Evolutionary conservation across 2,888 invertebrate species (phyloP).

Genomic region (Drosophila koepferae): DNA sequence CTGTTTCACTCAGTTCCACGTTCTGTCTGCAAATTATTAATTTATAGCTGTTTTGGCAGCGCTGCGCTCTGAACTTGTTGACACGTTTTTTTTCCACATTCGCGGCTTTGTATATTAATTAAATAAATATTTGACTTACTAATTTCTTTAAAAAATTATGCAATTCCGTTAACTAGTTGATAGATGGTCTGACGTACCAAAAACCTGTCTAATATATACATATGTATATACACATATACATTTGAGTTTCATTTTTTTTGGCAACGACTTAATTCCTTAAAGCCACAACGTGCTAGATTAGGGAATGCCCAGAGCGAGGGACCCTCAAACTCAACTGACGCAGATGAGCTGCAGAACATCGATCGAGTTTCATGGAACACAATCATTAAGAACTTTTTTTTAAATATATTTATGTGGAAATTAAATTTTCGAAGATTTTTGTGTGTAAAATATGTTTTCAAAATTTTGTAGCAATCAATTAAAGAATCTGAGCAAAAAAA

Average conservation of each 20-base stretch:
- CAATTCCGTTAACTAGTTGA: conserved; percentile 28
- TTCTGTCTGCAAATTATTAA: background rate
- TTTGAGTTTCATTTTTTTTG: conserved; percentile 17
- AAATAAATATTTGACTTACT: conserved; percentile 15
- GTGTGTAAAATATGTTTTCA: background rate
- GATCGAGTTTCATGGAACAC: background rate
- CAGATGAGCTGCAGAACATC: background rate
- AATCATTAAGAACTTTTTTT: background rate
- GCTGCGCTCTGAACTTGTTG: conserved; percentile 13
- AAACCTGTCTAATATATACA: conserved; percentile 9
- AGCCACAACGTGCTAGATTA: background rate
- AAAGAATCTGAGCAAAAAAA: background rate
- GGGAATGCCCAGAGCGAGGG: conserved; percentile 4
- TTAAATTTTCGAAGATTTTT: background rate
- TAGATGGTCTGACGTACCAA: conserved; percentile 10
- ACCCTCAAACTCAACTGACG: background rate
- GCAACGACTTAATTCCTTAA: background rate
- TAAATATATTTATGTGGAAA: background rate
- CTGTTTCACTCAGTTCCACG: background rate
- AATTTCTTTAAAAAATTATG: conserved; percentile 13
- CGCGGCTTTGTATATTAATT: background rate
- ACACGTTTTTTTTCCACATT: conserved; percentile 1
- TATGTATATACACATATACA: background rate
- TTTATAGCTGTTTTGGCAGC: background rate
- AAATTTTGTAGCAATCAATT: background rate